phyloP scores from a whole-genome alignment of 2,888 invertebrate species.

The Agonopterix heracliana region DNA sequence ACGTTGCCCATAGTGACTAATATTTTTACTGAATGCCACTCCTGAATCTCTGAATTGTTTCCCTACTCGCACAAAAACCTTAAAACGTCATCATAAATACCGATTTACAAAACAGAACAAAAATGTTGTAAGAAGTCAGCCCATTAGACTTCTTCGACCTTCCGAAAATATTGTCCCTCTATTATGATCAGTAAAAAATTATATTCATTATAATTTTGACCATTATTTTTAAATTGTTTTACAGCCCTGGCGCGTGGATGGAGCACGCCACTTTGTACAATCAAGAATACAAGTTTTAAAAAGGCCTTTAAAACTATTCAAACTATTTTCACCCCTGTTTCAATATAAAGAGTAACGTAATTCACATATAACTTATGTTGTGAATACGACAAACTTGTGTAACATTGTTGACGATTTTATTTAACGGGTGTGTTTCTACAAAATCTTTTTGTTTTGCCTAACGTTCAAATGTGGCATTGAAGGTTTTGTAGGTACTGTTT shows the following conservation, averaged over 20 bases:
- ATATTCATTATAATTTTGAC: conserved; percentile 44
- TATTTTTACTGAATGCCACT: no score
- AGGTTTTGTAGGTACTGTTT: no score
- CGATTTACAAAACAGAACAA: conserved; percentile 6
- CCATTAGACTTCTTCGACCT: conserved; percentile 37
- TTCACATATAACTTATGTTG: no score
- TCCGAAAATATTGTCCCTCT: conserved; percentile 49
- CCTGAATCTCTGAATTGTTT: neutral
- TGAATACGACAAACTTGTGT: no score
- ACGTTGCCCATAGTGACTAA: no score
- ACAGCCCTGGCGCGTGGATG: conserved; percentile 14
- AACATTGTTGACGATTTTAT: no score
- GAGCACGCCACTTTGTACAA: conserved; percentile 10
- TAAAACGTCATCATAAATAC: conserved; percentile 16
- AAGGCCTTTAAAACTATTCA: no score
- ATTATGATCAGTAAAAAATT: conserved; percentile 53
- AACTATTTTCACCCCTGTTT: no score
- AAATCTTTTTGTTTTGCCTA: no score
- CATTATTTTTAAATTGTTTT: conserved; percentile 35
- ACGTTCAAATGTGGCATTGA: no score
- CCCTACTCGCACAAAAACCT: conserved; percentile 7
- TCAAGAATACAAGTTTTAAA: conserved; percentile 1
- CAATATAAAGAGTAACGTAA: no score
- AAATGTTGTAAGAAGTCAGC: conserved; percentile 19
- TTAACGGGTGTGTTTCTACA: no score